Evolutionary conservation across 1,140 invertebrate species (phyloP).

Genomic region (Coelopa frigida): DNA sequence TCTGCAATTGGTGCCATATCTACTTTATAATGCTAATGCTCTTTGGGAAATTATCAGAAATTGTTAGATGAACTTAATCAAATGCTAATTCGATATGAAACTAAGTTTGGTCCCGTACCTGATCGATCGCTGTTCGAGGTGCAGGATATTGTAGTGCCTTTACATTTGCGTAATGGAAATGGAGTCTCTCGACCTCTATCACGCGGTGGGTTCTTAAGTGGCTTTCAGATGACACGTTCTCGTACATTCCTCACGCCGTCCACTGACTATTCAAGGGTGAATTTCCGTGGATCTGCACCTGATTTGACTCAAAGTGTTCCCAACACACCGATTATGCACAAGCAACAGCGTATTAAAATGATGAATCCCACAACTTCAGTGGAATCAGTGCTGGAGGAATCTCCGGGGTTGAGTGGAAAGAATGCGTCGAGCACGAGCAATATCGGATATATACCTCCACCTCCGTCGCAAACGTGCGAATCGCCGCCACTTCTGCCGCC

Average conservation of each 20-base stretch:
- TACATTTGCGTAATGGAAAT: slow-evolving; percentile 44
- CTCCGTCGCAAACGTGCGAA: too few species aligned
- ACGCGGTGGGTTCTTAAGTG: slow-evolving; percentile 46
- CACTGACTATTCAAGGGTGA: slow-evolving; percentile 13
- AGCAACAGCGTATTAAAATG: slow-evolving; percentile 28
- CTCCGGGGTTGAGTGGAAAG: slow-evolving; percentile 1
- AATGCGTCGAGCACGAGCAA: too few species aligned
- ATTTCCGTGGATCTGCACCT: slow-evolving; percentile 38
- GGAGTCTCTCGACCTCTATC: slow-evolving; percentile 46
- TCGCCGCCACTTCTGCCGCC: too few species aligned
- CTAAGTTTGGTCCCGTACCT: slow-evolving; percentile 45
- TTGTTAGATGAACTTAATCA: slow-evolving; percentile 10
- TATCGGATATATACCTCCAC: too few species aligned
- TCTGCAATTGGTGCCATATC: too few species aligned
- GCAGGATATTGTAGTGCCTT: slow-evolving; percentile 47
- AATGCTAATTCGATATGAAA: slow-evolving; percentile 48
- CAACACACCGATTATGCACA: slow-evolving; percentile 34
- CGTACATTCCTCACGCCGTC: slow-evolving; percentile 45
- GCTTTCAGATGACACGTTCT: slow-evolving; percentile 45
- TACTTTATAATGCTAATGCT: too few species aligned
- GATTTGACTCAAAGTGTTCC: slow-evolving; percentile 42
- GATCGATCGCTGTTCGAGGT: slow-evolving; percentile 42
- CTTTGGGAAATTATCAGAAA: too few species aligned
- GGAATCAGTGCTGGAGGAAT: slow-evolving; percentile 1
- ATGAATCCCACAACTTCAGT: too few species aligned